Evolutionary conservation across 2,797 vertebrate species (phyloP), one percentile per base, ranked within the genome.

Genomic region (Phrynocephalus guinanensis): DNA sequence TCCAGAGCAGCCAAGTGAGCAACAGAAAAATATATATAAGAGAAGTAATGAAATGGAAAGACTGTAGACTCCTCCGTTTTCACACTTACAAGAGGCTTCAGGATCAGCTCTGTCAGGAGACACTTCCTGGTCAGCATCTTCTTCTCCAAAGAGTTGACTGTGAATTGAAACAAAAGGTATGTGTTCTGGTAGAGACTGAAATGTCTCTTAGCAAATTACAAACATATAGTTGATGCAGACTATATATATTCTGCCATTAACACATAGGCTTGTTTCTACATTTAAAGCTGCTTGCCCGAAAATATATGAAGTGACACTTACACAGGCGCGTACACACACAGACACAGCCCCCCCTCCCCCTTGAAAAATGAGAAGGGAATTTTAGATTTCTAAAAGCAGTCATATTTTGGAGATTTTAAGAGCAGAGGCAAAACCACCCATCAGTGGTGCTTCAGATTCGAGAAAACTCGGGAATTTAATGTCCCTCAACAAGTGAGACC

Each of bases 41-140:
- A 79, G 18, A 30, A 50, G 30, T 26, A 56, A 52, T 22, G 22
- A 30, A 60, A 30, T 16, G n/a, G 56, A 56, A 70, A 70, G 63
- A 3, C 24, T 15, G 13, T 13, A 3, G 84, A n/a, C 6, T 68
- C 38, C 77, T 26, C 76, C n/a, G 81, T 3, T 66, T 73, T 67
- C 79, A 91, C 88, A 97, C 99, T 99, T 93, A 99, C 99, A 99
- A 82, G 98, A 95, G 91, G 98, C 98, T 94, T 99, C 99, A 28
- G 99, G 99, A 92, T 99, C 99, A 2, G 99, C 99, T 16, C 98
- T 98, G 96, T 99, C 99, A 0, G 99, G 99, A 0, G 99, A 99
- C 4, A 99, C 99, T 94, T 99, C 99, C 94, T 99, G 98, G 95
- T 99, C 99, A 1, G 98, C 99, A 92, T 99, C 99, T 92, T 99